A percentile compares a stretch with the other conserved stretches of the same genome.
Evolutionary conservation across 2,797 vertebrate genomes (phyloP).

Genomic region (Sarcophilus harrisii): DNA sequence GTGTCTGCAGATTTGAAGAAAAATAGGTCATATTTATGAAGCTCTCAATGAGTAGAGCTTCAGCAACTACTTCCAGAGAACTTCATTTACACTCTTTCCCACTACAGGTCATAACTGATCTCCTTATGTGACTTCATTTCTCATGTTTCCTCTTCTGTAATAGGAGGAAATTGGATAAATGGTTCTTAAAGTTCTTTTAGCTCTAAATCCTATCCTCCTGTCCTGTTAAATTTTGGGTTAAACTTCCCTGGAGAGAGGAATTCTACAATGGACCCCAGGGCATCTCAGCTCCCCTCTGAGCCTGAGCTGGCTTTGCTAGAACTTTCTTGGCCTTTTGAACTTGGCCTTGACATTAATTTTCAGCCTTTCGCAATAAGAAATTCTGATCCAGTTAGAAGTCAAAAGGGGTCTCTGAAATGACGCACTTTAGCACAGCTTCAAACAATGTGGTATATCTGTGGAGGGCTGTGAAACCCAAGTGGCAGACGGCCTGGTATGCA

Average conservation of each 20-base stretch:
- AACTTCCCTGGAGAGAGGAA: not conserved
- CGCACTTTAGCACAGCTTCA: slow-evolving; percentile 43
- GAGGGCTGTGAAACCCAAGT: slow-evolving; percentile 62
- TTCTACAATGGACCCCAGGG: not conserved
- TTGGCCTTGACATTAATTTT: slow-evolving; percentile 58
- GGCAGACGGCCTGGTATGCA: slow-evolving; percentile 67
- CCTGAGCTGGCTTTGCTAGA: slow-evolving; percentile 48
- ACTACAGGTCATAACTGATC: not conserved
- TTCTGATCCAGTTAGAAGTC: slow-evolving; percentile 73
- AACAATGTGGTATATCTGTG: slow-evolving; percentile 65
- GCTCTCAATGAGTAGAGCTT: not conserved
- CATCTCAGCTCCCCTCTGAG: slow-evolving; percentile 12
- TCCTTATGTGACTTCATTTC: not conserved
- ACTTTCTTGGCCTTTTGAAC: slow-evolving; percentile 66
- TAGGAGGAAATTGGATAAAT: not conserved
- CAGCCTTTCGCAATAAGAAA: slow-evolving; percentile 66
- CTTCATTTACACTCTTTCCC: not conserved
- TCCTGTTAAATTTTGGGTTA: not conserved
- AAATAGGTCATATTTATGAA: not conserved
- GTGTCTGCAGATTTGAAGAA: not conserved
- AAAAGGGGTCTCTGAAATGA: slow-evolving; percentile 72
- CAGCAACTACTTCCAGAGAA: not conserved
- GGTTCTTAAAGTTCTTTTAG: not conserved
- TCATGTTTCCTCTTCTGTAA: not conserved
- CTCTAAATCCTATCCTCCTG: not conserved